Conservation (phyloP, 2,888 invertebrate genomes). For the Pristionchus japonicus region DNA sequence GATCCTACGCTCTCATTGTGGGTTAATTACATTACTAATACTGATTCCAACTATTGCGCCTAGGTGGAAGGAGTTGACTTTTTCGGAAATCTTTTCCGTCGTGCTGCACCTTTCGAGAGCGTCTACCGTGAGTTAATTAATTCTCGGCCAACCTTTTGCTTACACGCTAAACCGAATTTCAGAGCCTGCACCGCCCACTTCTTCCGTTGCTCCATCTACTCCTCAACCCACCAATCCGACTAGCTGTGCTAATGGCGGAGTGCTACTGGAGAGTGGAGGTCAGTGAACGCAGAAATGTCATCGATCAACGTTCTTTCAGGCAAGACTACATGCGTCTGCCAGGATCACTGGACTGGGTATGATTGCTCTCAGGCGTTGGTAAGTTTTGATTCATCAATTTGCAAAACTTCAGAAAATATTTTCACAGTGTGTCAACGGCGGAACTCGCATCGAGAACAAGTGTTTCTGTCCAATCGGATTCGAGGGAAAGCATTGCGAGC, state of each 20-base stretch:
- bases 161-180: neutral
- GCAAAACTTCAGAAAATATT: neutral
- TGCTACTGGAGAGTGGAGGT: neutral
- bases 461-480: slow-evolving; percentile 52
- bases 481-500: slow-evolving; percentile 61
- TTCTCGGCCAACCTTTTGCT: neutral
- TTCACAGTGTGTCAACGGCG: slow-evolving; percentile 56
- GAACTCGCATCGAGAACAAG: slow-evolving; percentile 45
- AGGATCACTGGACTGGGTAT: slow-evolving; percentile 37
- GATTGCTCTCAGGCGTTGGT: neutral
- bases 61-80: slow-evolving; percentile 43
- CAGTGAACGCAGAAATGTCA: too few relatives aligned
- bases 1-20: slow-evolving; percentile 33
- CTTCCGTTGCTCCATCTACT: neutral
- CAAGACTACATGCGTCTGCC: neutral
- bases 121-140: neutral
- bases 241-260: slow-evolving; percentile 21
- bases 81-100: slow-evolving; percentile 40
- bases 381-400: neutral
- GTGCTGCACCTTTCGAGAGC: neutral
- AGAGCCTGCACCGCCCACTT: slow-evolving; percentile 43
- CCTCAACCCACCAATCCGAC: neutral
- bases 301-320: neutral
- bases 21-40: too few relatives aligned
- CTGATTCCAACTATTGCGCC: too few relatives aligned